These are phyloP conservation scores for Myotis pilosus DNA, from an alignment of 2,797 vertebrate genomes.

Conservation along the genomic window DNA sequence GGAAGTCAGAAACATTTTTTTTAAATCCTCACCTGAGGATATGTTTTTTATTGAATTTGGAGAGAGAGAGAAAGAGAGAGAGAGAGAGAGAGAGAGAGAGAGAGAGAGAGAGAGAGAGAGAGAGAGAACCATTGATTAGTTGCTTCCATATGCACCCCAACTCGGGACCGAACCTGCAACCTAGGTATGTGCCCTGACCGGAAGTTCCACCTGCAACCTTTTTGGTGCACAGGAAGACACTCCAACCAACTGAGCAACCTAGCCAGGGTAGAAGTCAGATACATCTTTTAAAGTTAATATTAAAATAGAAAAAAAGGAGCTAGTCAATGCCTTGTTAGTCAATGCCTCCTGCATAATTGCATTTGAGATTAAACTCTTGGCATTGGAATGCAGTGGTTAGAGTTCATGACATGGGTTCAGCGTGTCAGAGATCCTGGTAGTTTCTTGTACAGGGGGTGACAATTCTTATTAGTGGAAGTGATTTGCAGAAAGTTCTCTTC, in stretches of 20 bases:
- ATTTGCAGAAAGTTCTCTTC: slow-evolving; percentile 9
- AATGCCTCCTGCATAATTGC: not conserved
- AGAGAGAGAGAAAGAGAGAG: not conserved
- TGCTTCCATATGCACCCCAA: not conserved
- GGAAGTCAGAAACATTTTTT: not conserved
- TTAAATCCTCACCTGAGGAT: not conserved
- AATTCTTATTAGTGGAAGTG: slow-evolving; percentile 20
- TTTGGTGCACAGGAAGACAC: not conserved
- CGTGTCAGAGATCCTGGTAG: not conserved
- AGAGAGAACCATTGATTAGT: not conserved
- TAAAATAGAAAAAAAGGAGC: slow-evolving; percentile 31
- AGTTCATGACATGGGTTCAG: slow-evolving; percentile 1
- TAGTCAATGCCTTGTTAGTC: not conserved
- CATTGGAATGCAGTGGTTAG: not conserved
- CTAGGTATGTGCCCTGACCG: not conserved
- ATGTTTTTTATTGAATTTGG: not conserved
- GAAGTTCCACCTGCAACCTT: not conserved
- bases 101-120: not conserved
- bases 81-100: not conserved
- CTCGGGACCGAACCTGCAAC: not conserved
- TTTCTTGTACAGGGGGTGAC: not conserved
- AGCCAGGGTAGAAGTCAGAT: not conserved
- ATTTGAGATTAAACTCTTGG: slow-evolving; percentile 27
- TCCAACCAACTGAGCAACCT: not conserved
- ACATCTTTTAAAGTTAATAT: slow-evolving; percentile 20